Conservation (phyloP, 1,140 invertebrate genomes). For the Scaptomyza pallida region DNA sequence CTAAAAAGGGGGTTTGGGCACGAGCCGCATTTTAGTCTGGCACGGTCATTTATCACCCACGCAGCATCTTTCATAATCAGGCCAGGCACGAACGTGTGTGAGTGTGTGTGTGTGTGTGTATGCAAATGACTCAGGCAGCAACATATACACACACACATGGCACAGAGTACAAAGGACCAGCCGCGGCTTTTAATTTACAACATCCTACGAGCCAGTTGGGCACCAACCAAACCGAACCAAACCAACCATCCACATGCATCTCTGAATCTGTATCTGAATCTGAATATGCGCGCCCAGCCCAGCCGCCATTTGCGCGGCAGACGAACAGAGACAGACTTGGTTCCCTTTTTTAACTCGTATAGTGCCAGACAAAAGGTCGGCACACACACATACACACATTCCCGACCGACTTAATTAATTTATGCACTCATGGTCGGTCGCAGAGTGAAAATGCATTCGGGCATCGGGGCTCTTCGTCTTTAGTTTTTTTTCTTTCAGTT, state of each 20-base stretch:
- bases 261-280: slow-evolving; percentile 32
- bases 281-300: slow-evolving; percentile 22
- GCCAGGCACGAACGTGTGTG: too few relatives aligned
- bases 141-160: not conserved
- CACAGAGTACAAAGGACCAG: slow-evolving; percentile 70
- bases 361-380: slow-evolving; percentile 83
- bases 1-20: slow-evolving; percentile 1
- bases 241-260: slow-evolving; percentile 29
- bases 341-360: slow-evolving; percentile 16
- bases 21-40: slow-evolving; percentile 39
- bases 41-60: slow-evolving; percentile 83
- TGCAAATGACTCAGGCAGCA: slow-evolving; percentile 79
- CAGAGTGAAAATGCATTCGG: slow-evolving; percentile 58
- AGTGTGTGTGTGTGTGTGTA: too few relatives aligned
- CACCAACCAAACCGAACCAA: slow-evolving; percentile 10
- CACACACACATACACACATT: slow-evolving; percentile 75
- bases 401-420: slow-evolving; percentile 83
- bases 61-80: slow-evolving; percentile 84
- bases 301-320: slow-evolving; percentile 58
- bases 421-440: slow-evolving; percentile 78
- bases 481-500: not conserved
- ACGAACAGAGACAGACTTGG: slow-evolving; percentile 9
- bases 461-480: too few relatives aligned
- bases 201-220: slow-evolving; percentile 65
- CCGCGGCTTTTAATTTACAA: slow-evolving; percentile 80